Evolutionary conservation across 2,113 vertebrate species (phyloP).

Genomic region (Zootoca vivipara): DNA sequence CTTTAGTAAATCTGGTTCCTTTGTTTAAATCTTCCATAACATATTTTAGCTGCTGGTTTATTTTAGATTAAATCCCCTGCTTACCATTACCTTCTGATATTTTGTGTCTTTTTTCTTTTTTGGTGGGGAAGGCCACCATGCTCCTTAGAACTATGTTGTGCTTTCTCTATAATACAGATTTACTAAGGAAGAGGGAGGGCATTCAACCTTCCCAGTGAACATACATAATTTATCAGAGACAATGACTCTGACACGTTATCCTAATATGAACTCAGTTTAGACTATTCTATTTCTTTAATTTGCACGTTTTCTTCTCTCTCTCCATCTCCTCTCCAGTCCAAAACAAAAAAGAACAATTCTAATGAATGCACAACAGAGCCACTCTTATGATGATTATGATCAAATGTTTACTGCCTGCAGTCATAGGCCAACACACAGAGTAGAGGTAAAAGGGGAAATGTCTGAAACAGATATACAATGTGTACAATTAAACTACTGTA

Average conservation of each 20-base stretch:
- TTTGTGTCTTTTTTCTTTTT: not conserved
- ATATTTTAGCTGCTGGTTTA: slow-evolving; percentile 1
- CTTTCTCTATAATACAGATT: not conserved
- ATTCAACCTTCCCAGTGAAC: not conserved
- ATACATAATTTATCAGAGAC: not conserved
- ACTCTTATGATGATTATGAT: not conserved
- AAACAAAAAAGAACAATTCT: not conserved
- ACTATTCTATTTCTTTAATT: not conserved
- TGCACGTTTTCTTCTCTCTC: not conserved
- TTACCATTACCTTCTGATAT: not conserved
- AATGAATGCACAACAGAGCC: not conserved
- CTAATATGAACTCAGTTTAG: not conserved
- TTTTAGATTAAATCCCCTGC: not conserved
- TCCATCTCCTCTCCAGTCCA: not conserved
- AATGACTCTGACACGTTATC: not conserved
- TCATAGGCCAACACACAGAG: too few species aligned
- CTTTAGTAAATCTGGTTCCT: slow-evolving; percentile 22
- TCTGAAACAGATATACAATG: too few species aligned
- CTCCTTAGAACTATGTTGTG: not conserved
- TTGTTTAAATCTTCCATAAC: slow-evolving; percentile 18
- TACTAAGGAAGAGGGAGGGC: not conserved
- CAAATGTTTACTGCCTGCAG: too few species aligned
- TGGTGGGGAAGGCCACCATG: not conserved
- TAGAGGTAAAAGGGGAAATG: too few species aligned
- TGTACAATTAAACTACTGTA: too few species aligned